phyloP scores from a whole-genome alignment of 2,797 vertebrate species.

The Sebastes minor region DNA sequence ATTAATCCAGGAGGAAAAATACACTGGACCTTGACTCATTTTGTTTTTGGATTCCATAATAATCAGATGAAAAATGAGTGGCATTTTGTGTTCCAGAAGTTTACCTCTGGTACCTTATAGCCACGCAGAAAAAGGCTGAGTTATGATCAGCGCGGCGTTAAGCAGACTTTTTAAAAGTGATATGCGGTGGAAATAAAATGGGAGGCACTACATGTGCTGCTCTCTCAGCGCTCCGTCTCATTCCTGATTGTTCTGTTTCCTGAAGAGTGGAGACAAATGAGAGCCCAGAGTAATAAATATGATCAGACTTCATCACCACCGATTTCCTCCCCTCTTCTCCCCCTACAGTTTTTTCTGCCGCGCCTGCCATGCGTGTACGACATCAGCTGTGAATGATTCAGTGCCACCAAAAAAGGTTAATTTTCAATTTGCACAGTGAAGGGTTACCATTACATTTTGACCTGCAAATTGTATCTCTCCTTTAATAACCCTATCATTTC shows the following conservation, averaged over 20 bases:
- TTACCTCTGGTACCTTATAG: neutral
- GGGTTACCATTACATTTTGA: conserved; percentile 88
- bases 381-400: conserved; percentile 80
- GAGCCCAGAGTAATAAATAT: conserved; percentile 59
- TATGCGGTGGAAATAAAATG: conserved; percentile 5
- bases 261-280: conserved; percentile 32
- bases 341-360: conserved; percentile 27
- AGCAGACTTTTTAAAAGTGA: neutral
- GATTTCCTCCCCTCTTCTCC: neutral
- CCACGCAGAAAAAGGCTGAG: neutral
- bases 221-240: neutral
- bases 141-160: neutral
- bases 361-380: conserved; percentile 12
- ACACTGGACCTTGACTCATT: conserved; percentile 60
- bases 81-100: conserved; percentile 60
- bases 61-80: conserved; percentile 71
- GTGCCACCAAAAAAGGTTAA: conserved; percentile 82
- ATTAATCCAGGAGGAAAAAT: conserved; percentile 69
- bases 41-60: conserved; percentile 70
- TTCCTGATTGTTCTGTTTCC: conserved; percentile 2
- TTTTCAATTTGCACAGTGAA: conserved; percentile 89
- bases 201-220: neutral
- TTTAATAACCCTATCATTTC: conserved; percentile 86
- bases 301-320: conserved; percentile 49
- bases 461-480: conserved; percentile 88